phyloP scores from a whole-genome alignment of 2,888 invertebrate genomes.

The Ferdinandea cuprea region DNA sequence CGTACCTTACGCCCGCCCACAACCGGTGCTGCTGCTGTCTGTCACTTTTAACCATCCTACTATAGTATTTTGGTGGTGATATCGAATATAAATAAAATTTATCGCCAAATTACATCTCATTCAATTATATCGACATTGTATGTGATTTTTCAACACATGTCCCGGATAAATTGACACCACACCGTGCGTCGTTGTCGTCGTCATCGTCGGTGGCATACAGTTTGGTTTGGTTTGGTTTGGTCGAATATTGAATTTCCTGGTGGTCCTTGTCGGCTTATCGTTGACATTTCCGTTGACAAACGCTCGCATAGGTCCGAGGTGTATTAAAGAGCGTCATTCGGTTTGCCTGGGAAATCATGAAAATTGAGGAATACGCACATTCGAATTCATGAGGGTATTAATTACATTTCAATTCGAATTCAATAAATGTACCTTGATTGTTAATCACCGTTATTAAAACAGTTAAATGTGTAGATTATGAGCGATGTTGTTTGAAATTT shows the following conservation, averaged over 20 bases:
- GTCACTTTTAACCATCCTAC: slow-evolving; percentile 23
- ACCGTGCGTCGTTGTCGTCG: not conserved
- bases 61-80: not conserved
- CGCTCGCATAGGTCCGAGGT: not conserved
- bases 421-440: slow-evolving; percentile 58
- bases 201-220: no score
- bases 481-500: slow-evolving; percentile 24
- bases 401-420: slow-evolving; percentile 69
- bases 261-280: slow-evolving; percentile 31
- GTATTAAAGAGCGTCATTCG: slow-evolving; percentile 4
- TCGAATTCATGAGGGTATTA: slow-evolving; percentile 67
- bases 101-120: slow-evolving; percentile 74
- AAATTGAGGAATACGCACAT: slow-evolving; percentile 45
- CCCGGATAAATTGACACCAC: slow-evolving; percentile 45
- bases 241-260: slow-evolving; percentile 70
- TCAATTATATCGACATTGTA: slow-evolving; percentile 67
- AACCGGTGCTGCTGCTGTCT: not conserved
- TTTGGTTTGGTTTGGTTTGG: no score
- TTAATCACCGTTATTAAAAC: slow-evolving; percentile 56
- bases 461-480: slow-evolving; percentile 45
- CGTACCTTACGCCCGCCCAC: not conserved
- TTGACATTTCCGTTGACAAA: slow-evolving; percentile 57
- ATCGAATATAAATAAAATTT: slow-evolving; percentile 68
- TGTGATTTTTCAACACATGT: slow-evolving; percentile 67
- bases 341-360: slow-evolving; percentile 18